These are phyloP conservation scores for Agriotes lineatus DNA, from an alignment of 2,888 invertebrate species.

Conservation along the genomic window DNA sequence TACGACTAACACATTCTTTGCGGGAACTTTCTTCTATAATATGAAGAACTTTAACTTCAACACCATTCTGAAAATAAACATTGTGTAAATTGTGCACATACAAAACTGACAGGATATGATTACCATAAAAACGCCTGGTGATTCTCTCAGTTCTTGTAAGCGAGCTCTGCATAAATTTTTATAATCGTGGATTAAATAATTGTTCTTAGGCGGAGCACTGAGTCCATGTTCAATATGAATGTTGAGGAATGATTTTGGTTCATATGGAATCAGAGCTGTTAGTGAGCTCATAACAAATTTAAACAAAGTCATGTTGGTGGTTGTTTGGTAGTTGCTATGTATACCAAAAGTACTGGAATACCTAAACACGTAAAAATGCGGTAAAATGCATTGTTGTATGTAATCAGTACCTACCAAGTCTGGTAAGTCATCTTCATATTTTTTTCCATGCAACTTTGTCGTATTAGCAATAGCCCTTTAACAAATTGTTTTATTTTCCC, in stretches of 20 bases:
- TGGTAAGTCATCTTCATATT: slow-evolving; percentile 24
- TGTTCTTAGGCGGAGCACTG: slow-evolving; percentile 29
- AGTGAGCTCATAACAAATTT: slow-evolving; percentile 29
- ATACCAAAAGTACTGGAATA: slow-evolving; percentile 35
- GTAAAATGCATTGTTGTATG: not conserved
- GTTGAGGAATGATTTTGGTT: slow-evolving; percentile 29
- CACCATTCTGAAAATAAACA: slow-evolving; percentile 22
- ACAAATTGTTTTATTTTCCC: slow-evolving; percentile 25
- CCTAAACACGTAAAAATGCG: slow-evolving; percentile 18
- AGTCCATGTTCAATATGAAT: slow-evolving; percentile 23
- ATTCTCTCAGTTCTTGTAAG: slow-evolving; percentile 20
- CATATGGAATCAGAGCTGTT: slow-evolving; percentile 27
- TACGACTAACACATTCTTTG: not conserved
- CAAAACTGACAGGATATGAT: too few relatives aligned
- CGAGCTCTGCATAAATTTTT: slow-evolving; percentile 34
- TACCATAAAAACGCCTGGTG: slow-evolving; percentile 21
- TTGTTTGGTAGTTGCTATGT: slow-evolving; percentile 30
- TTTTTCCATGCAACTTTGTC: slow-evolving; percentile 34
- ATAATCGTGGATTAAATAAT: slow-evolving; percentile 27
- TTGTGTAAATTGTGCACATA: not conserved
- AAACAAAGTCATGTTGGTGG: slow-evolving; percentile 20
- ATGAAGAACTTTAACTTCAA: slow-evolving; percentile 1
- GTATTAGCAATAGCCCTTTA: slow-evolving; percentile 28
- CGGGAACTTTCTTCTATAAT: slow-evolving; percentile 8
- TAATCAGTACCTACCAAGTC: slow-evolving; percentile 24